Evolutionary conservation across 1,140 invertebrate genomes (phyloP).

Genomic region (Lepidurus arcticus): DNA sequence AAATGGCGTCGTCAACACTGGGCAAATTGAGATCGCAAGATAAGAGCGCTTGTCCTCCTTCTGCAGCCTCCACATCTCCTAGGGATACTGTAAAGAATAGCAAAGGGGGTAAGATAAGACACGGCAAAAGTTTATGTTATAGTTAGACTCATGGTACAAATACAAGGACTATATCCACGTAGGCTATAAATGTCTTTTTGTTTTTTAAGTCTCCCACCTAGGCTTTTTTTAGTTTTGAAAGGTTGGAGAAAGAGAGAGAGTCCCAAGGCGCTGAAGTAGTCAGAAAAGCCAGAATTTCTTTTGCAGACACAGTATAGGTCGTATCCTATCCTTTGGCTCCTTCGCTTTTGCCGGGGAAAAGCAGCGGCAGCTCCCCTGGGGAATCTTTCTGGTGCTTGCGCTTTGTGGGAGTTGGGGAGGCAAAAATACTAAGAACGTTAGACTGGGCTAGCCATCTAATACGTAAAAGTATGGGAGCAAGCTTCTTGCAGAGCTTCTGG

Average conservation of each 20-base stretch:
- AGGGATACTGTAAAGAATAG: slow-evolving; percentile 30
- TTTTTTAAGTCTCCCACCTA: neutral
- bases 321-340: neutral
- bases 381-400: neutral
- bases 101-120: slow-evolving; percentile 9
- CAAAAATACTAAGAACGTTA: neutral
- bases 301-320: neutral
- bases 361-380: slow-evolving; percentile 1
- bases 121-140: neutral
- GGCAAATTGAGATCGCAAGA: slow-evolving; percentile 42
- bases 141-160: slow-evolving; percentile 6
- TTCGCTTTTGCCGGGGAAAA: neutral
- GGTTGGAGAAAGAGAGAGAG: neutral
- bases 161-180: neutral
- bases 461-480: neutral
- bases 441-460: neutral
- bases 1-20: slow-evolving; percentile 41
- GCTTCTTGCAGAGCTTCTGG: neutral
- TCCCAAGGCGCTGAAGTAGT: neutral
- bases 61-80: slow-evolving; percentile 29
- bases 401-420: neutral
- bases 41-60: slow-evolving; percentile 38
- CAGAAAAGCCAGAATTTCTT: slow-evolving; percentile 1
- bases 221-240: neutral
- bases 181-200: neutral